A percentile compares a stretch with the other conserved stretches of the same genome.
Conservation (phyloP, 1,140 invertebrate species). For the Halesus radiatus region DNA sequence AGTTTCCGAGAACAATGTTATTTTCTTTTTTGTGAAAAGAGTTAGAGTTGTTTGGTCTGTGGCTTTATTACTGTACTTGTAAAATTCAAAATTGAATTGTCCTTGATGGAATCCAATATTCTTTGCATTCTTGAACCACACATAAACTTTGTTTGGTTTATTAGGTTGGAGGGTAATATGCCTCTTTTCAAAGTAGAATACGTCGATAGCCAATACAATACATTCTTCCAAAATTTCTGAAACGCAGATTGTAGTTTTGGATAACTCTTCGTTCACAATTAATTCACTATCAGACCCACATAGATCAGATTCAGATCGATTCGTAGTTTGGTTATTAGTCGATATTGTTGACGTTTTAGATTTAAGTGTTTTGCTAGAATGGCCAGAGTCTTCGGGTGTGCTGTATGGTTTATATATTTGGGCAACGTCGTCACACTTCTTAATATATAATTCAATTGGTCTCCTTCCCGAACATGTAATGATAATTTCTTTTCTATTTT, state of each 20-base stretch:
- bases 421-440: neutral
- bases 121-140: slow-evolving; percentile 40
- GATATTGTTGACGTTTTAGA: neutral
- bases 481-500: slow-evolving; percentile 16
- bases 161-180: slow-evolving; percentile 14
- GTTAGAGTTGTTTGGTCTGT: neutral
- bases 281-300: neutral
- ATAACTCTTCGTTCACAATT: neutral
- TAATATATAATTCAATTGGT: slow-evolving; percentile 26
- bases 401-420: neutral
- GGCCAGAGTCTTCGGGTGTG: neutral
- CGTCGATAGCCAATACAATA: neutral
- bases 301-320: neutral
- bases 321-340: neutral
- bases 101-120: slow-evolving; percentile 29
- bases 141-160: slow-evolving; percentile 3
- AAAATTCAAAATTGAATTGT: slow-evolving; percentile 40
- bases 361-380: neutral
- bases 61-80: slow-evolving; percentile 30
- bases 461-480: slow-evolving; percentile 11
- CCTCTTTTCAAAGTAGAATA: slow-evolving; percentile 34
- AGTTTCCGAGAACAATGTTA: slow-evolving; percentile 40
- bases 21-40: slow-evolving; percentile 30
- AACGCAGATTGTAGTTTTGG: neutral
- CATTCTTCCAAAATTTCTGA: slow-evolving; percentile 23